These are phyloP conservation scores for Psilanteris sp. DNA, from an alignment of 1,140 invertebrate genomes.

Conservation along the genomic window DNA sequence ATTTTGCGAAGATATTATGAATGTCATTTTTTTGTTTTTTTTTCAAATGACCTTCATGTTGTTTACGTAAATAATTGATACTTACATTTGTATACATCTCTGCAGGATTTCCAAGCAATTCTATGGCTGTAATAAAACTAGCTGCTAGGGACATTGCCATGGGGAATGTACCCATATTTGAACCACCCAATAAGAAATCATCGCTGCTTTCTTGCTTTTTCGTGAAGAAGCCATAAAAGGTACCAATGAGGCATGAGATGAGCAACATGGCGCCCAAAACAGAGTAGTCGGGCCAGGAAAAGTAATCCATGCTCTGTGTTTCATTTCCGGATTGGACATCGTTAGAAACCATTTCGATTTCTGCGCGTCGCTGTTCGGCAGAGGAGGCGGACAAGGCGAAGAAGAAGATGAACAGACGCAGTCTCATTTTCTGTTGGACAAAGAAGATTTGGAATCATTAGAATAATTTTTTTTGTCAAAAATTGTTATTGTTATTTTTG, in stretches of 20 bases:
- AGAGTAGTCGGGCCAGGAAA: conserved; percentile 85
- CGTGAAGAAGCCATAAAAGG: conserved; percentile 89
- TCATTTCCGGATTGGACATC: conserved; percentile 64
- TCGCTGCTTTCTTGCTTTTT: conserved; percentile 86
- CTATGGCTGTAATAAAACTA: conserved; percentile 88
- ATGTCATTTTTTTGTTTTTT: too few relatives aligned
- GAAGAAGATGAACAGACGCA: conserved; percentile 69
- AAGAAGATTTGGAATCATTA: too few relatives aligned
- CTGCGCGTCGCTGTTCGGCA: conserved; percentile 69
- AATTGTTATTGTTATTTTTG: too few relatives aligned
- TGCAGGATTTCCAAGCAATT: conserved; percentile 85
- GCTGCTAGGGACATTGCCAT: conserved; percentile 89
- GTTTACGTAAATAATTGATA: too few relatives aligned
- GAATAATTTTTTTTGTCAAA: too few relatives aligned
- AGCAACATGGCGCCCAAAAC: conserved; percentile 86
- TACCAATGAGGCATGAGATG: conserved; percentile 87
- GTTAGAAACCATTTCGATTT: conserved; percentile 1
- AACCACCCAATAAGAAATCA: conserved; percentile 89
- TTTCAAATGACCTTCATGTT: too few relatives aligned
- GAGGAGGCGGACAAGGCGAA: conserved; percentile 71
- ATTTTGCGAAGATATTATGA: too few relatives aligned
- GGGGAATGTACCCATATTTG: conserved; percentile 87
- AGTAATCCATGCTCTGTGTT: conserved; percentile 71
- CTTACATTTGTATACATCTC: conserved; percentile 83
- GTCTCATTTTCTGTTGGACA: conserved; percentile 66